Base-by-base conservation (phyloP, 2,888 invertebrate species). In the Merodon equestris region DNA sequence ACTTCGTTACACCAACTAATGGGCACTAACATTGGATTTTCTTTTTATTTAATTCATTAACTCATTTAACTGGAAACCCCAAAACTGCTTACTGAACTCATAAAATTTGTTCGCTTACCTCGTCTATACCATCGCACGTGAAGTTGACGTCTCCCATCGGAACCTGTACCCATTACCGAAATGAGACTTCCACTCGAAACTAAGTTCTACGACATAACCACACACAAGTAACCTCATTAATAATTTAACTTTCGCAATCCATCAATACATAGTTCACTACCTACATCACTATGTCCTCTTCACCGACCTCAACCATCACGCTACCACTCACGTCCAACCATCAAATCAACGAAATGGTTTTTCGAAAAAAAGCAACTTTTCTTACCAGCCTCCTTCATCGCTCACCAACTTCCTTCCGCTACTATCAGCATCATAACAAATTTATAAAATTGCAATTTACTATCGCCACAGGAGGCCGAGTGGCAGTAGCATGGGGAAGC, bases 401-500 rank as follows among this genome's bases (percentile, higher is more conserved):
- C 5, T 5, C 45, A n/a, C 17, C 38, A 10, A 12, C 34, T 54
- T 57, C 14, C 53, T 58, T 44, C 45, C 73, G 53, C 47, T 54
- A 40, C 54, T 53, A 58, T 67, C 73, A 44, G 47, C 68, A 60
- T 79, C 79, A 79, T 79, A 70, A 79, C 79, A 79, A 79, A 79
- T 79, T 79, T 79, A 79, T 79, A 74, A 79, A 73, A 74, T 74
- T 79, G 79, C 79, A 79, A 73, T 73, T 73, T 79, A 79, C 64
- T 73, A 60, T 73, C 50, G 54, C 58, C 68, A 63, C 58, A 58
- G 54, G 48, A 68, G 72, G 61, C 63, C 9, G 47, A 34, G 34
- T 9, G 3, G 40, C 66, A 57, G 61, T 34, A 67, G 27, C 56
- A 60, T 36, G 40, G 34, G 56, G 50, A 38, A 45, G 54, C 61